Evolutionary conservation across 2,888 invertebrate species (phyloP).

Genomic region (Drosophila subquinaria): DNA sequence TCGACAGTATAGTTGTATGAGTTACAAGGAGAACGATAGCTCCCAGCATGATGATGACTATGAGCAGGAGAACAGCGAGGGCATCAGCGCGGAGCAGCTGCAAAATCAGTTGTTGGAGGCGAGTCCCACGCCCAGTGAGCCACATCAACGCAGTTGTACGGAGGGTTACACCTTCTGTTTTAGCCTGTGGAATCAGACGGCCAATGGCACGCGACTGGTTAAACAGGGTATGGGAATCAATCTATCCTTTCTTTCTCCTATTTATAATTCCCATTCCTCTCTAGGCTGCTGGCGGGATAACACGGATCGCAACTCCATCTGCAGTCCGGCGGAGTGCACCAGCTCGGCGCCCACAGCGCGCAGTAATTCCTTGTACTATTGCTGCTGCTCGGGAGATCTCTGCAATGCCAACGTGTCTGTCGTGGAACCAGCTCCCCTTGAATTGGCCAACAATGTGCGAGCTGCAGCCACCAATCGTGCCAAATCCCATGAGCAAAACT

Average conservation of each 20-base stretch:
- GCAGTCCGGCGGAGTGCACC: constrained; percentile 87
- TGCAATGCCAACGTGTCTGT: constrained; percentile 89
- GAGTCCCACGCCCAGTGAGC: constrained; percentile 35
- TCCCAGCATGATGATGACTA: constrained; percentile 76
- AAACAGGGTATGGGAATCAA: constrained; percentile 72
- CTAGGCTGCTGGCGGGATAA: constrained; percentile 87
- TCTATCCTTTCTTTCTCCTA: not conserved
- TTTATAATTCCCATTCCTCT: constrained; percentile 12
- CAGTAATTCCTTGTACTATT: constrained; percentile 88
- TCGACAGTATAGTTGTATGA: constrained; percentile 79
- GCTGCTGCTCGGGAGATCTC: constrained; percentile 92
- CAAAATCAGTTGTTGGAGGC: constrained; percentile 46
- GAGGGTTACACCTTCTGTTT: constrained; percentile 82
- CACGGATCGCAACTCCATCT: constrained; percentile 86
- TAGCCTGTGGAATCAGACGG: constrained; percentile 77
- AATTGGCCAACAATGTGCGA: constrained; percentile 70
- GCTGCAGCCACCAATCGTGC: constrained; percentile 54
- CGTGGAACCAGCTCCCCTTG: constrained; percentile 82
- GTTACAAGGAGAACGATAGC: constrained; percentile 81
- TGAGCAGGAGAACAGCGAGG: constrained; percentile 68
- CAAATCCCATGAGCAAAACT: constrained; percentile 59
- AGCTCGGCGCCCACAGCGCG: constrained; percentile 86
- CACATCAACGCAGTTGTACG: constrained; percentile 66
- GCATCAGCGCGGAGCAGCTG: constrained; percentile 53
- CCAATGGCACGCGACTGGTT: constrained; percentile 74